A percentile compares a stretch with the other conserved stretches of the same genome.
phyloP scores from a whole-genome alignment of 2,113 vertebrate genomes.

The Phycodurus eques region DNA sequence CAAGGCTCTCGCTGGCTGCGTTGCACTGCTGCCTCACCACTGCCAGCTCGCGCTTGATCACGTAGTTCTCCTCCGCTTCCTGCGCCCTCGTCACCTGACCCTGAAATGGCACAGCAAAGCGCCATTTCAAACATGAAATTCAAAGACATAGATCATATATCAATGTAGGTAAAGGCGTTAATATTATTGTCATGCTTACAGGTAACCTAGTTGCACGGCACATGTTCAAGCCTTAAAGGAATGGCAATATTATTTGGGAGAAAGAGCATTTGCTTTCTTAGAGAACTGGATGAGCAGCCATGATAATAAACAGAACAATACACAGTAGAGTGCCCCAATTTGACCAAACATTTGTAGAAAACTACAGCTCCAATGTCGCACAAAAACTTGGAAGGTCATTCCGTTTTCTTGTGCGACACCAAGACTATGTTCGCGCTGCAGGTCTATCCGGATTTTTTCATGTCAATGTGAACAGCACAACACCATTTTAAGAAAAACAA shows the following conservation, averaged over 20 bases:
- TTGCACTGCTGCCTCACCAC: conserved; percentile 85
- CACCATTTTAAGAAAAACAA: too few relatives aligned
- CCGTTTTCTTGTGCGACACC: too few relatives aligned
- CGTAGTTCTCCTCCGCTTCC: conserved; percentile 93
- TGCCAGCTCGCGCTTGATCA: conserved; percentile 90
- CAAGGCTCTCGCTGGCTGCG: conserved; percentile 81
- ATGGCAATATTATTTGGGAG: conserved; percentile 3
- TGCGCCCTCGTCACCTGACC: conserved; percentile 93
- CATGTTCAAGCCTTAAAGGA: background rate
- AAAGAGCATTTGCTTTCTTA: background rate
- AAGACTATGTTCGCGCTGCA: too few relatives aligned
- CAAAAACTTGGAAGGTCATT: too few relatives aligned
- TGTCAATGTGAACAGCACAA: too few relatives aligned
- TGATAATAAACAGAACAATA: background rate
- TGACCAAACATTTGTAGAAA: background rate
- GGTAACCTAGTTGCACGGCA: background rate
- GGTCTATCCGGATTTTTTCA: too few relatives aligned
- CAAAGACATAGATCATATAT: background rate
- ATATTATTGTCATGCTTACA: background rate
- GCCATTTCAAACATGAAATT: background rate
- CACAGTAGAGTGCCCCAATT: background rate
- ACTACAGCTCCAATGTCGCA: background rate
- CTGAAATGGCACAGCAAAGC: conserved; percentile 57
- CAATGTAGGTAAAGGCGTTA: background rate
- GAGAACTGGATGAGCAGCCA: background rate